These are phyloP conservation scores for Pterostichus niger DNA, from an alignment of 2,888 invertebrate species.

Conservation along the genomic window DNA sequence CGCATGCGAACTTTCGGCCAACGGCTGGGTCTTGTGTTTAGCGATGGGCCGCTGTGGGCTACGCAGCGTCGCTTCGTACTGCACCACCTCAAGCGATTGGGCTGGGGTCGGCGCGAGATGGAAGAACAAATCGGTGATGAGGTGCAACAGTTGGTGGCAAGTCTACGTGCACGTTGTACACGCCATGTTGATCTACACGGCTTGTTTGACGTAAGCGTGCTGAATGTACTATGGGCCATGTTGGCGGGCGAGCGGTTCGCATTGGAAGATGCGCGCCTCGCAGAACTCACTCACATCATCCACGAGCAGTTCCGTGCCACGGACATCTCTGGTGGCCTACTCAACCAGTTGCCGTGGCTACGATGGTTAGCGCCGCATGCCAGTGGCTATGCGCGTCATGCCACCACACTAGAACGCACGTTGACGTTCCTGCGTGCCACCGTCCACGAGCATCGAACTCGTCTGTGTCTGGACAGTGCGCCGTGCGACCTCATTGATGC, in stretches of 20 bases:
- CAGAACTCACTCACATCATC: conserved; percentile 79
- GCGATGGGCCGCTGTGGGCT: conserved; percentile 84
- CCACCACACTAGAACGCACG: conserved; percentile 78
- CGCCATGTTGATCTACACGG: conserved; percentile 78
- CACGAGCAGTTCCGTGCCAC: conserved; percentile 82
- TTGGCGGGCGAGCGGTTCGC: conserved; percentile 84
- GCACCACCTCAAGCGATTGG: conserved; percentile 82
- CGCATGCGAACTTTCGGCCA: conserved; percentile 84
- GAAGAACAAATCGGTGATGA: conserved; percentile 81
- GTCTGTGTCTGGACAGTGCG: conserved; percentile 75
- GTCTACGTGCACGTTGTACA: conserved; percentile 73
- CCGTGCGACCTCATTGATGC: conserved; percentile 84
- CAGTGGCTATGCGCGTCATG: conserved; percentile 82
- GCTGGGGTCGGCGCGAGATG: conserved; percentile 82
- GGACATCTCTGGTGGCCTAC: conserved; percentile 84
- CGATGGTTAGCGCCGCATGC: conserved; percentile 82
- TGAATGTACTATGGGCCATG: conserved; percentile 86
- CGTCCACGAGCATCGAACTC: conserved; percentile 79
- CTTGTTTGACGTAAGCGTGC: conserved; percentile 81
- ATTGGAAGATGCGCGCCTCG: conserved; percentile 80
- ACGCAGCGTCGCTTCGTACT: conserved; percentile 84
- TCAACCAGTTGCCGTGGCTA: conserved; percentile 85
- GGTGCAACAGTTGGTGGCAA: conserved; percentile 77
- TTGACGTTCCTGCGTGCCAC: conserved; percentile 80
- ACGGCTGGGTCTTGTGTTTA: conserved; percentile 85